Evolutionary conservation across 2,888 invertebrate genomes (phyloP), one percentile per base, ranked within the genome.

Genomic region (Eilema caniola): DNA sequence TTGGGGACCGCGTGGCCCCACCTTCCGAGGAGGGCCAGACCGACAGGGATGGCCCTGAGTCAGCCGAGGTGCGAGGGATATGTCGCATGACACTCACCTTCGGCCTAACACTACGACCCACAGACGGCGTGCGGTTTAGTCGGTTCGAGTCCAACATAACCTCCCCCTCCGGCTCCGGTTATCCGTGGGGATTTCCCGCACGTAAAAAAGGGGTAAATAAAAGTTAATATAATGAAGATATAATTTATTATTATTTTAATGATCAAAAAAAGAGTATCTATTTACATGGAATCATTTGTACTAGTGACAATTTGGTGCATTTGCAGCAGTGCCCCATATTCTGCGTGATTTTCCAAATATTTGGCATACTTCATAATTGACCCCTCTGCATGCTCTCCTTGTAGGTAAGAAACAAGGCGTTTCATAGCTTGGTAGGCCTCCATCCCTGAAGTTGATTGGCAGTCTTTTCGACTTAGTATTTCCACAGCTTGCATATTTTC

Each of bases 351-450:
- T 82, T 89, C 88, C 68, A 88, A 78, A 67, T 73, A 73, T 76
- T 84, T 86, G 62, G 86, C 86, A 80, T 84, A 82, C 68, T 83
- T 80, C 25, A 87, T 74, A n/a, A 83, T 72, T 57, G 82, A 69
- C 37, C 62, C 73, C 24, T 78, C 77, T 31, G 85, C 85, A 72
- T 73, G 74, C 65, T 87, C 83, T 25, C 85, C 82, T 75, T 89
- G 86, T 59, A 88, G 67, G 70, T 88, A 88, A 12, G 83, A 82
- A 25, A 86, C 74, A 28, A 89, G 80, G 70, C 88, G 85, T 75
- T 86, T 87, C 73, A 88, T 86, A 53, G 89, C 88, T 76, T 88
- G 86, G 69, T 84, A 87, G 23, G 88, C 88, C 63, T 88, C 84
- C 59, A 86, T 79, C 53, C 83, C 81, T 16, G 86, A 85, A 33